Evolutionary conservation across 2,113 vertebrate genomes (phyloP).

Genomic region (Pteronura brasiliensis): DNA sequence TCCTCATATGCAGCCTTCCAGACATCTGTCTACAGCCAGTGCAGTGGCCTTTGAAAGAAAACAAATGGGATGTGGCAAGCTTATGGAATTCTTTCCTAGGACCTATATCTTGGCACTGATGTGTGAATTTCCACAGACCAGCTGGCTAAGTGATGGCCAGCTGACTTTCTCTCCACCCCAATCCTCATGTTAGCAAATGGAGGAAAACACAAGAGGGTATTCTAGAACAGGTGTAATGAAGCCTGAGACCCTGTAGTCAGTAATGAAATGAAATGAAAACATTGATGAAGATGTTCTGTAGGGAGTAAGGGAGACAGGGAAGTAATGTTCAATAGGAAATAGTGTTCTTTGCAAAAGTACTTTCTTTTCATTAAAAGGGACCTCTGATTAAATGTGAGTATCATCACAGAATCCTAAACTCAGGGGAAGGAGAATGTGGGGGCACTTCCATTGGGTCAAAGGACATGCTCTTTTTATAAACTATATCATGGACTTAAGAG

Average conservation of each 20-base stretch:
- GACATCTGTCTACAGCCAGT: constrained; percentile 43
- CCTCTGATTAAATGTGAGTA: background rate
- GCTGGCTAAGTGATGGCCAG: background rate
- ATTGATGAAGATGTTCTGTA: background rate
- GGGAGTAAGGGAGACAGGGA: background rate
- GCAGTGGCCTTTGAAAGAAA: constrained; percentile 56
- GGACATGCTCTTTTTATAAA: background rate
- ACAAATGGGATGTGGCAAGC: background rate
- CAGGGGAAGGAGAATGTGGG: background rate
- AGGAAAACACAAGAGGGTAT: background rate
- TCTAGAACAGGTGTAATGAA: background rate
- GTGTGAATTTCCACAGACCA: background rate
- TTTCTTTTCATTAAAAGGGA: background rate
- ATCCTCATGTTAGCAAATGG: background rate
- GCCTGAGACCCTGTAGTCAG: background rate
- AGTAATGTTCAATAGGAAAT: background rate
- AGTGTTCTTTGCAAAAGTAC: background rate
- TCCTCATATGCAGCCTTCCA: constrained; percentile 1
- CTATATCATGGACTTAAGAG: background rate
- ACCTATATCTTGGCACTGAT: background rate
- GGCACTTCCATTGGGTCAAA: background rate
- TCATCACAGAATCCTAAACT: background rate
- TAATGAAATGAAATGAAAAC: background rate
- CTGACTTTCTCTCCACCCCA: background rate
- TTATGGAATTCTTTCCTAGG: background rate